Percentiles rank a stretch among this genome's conserved stretches.
These are phyloP conservation scores for Python bivittatus DNA, from an alignment of 2,113 vertebrate species.

Conservation along the genomic window DNA sequence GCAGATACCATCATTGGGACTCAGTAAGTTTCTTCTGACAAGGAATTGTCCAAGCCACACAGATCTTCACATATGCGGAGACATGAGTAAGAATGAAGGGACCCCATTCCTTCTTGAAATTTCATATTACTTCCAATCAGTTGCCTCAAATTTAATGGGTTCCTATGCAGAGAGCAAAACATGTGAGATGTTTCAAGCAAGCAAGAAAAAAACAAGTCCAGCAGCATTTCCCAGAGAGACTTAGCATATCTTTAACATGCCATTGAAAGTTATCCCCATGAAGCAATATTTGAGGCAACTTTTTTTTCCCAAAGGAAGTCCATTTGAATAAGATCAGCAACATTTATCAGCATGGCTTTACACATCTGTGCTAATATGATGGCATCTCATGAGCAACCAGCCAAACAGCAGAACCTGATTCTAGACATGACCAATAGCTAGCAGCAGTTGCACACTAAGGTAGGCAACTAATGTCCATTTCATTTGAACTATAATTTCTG, in stretches of 20 bases:
- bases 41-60: not conserved
- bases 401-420: not conserved
- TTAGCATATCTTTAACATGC: not conserved
- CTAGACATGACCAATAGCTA: not conserved
- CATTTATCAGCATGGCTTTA: not conserved
- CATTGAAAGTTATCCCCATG: not conserved
- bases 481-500: not conserved
- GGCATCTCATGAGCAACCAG: not conserved
- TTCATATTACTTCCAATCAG: not conserved
- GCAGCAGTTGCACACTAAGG: not conserved
- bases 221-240: not conserved
- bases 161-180: not conserved
- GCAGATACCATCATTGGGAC: not conserved
- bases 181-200: not conserved
- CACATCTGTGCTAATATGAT: not conserved
- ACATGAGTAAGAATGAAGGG: not conserved
- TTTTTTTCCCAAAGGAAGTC: not conserved
- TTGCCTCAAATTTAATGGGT: not conserved
- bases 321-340: not conserved
- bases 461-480: not conserved
- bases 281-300: not conserved
- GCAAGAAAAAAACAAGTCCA: not conserved
- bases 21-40: not conserved
- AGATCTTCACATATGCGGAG: not conserved
- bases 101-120: not conserved